Evolutionary conservation across 2,888 invertebrate species (phyloP).

Genomic region (Pachymerium ferrugineum): DNA sequence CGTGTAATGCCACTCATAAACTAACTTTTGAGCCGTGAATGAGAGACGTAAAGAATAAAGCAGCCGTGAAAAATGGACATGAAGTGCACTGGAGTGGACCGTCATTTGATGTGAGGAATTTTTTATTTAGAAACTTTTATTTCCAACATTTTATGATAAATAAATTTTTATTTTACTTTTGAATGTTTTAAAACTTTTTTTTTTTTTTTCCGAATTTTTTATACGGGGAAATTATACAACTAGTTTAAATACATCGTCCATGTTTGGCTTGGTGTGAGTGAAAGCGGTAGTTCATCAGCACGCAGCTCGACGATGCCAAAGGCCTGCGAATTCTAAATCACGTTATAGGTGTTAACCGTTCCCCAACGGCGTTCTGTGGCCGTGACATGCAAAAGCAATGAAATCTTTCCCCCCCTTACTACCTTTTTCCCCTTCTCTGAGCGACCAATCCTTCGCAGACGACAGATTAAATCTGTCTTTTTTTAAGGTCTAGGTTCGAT

Average conservation of each 20-base stretch:
- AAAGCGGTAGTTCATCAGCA: neutral
- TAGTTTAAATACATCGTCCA: neutral
- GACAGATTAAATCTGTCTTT: neutral
- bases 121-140: neutral
- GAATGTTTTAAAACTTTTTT: neutral
- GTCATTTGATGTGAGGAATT: neutral
- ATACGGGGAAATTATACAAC: too few relatives aligned
- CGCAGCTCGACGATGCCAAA: neutral
- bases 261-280: neutral
- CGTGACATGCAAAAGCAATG: constrained; percentile 27
- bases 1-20: neutral
- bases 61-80: constrained; percentile 14
- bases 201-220: too few relatives aligned
- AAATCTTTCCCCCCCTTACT: neutral
- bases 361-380: constrained; percentile 25
- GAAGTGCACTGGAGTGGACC: constrained; percentile 1
- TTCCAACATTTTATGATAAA: neutral
- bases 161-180: neutral
- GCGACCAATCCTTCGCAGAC: neutral
- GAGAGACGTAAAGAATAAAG: constrained; percentile 6
- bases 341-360: constrained; percentile 19
- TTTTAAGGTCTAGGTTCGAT: neutral
- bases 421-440: neutral
- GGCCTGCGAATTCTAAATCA: constrained; percentile 1
- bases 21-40: constrained; percentile 6